These are phyloP conservation scores for Antitype chi DNA, from an alignment of 2,888 invertebrate species.

Conservation along the genomic window DNA sequence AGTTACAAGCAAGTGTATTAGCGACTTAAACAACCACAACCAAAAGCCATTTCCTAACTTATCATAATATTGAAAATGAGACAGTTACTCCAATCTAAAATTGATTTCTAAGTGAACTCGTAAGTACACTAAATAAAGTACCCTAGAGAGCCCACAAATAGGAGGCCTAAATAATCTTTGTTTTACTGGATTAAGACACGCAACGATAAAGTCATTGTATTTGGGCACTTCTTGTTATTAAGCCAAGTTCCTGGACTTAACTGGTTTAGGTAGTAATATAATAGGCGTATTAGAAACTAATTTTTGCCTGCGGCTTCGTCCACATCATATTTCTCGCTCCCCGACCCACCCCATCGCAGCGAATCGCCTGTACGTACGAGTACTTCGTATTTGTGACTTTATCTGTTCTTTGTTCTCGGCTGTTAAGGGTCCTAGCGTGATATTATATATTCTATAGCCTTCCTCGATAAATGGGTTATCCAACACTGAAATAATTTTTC, in stretches of 20 bases:
- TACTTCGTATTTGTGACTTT: too few species aligned
- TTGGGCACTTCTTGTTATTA: conserved; percentile 15
- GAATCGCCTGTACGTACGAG: too few species aligned
- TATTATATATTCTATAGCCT: too few species aligned
- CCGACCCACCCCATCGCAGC: too few species aligned
- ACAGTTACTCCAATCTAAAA: conserved; percentile 21
- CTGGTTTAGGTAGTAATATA: not conserved
- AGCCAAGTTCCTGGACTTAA: conserved; percentile 1
- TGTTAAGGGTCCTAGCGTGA: too few species aligned
- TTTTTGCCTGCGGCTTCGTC: too few species aligned
- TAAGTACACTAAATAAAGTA: conserved; percentile 2
- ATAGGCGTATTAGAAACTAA: not conserved
- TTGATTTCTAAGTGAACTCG: conserved; percentile 21
- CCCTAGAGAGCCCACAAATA: conserved; percentile 32
- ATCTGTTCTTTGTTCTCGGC: too few species aligned
- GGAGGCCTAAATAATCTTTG: conserved; percentile 19
- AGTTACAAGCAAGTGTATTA: not conserved
- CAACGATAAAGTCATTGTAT: conserved; percentile 12
- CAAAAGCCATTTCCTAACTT: not conserved
- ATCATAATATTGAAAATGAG: not conserved
- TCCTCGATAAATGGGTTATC: too few species aligned
- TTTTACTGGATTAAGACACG: conserved; percentile 31
- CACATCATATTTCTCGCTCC: too few species aligned
- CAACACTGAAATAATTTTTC: too few species aligned
- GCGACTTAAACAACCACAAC: not conserved